Evolutionary conservation across 2,113 vertebrate genomes (phyloP).

Genomic region (Epinephelus moara): DNA sequence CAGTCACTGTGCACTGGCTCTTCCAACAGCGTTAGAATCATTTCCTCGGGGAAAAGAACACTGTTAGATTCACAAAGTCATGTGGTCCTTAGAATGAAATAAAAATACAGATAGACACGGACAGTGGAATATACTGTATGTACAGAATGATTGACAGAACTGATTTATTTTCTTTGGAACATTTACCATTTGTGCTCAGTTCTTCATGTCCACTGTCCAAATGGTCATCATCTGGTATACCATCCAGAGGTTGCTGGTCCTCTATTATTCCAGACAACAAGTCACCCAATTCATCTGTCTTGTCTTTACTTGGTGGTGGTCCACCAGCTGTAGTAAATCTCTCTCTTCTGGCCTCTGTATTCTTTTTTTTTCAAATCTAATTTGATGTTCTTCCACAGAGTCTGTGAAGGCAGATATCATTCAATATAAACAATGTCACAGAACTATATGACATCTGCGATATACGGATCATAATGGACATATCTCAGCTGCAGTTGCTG

Average conservation of each 20-base stretch:
- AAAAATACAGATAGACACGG: too few relatives aligned
- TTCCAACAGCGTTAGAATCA: background rate
- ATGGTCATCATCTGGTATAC: too few relatives aligned
- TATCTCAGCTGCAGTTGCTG: background rate
- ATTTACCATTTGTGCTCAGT: background rate
- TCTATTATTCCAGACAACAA: background rate
- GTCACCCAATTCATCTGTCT: background rate
- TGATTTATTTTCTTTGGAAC: too few relatives aligned
- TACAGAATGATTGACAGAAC: too few relatives aligned
- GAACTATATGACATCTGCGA: background rate
- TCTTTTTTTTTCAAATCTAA: too few relatives aligned
- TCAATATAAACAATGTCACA: background rate
- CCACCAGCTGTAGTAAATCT: background rate
- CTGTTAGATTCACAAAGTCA: background rate
- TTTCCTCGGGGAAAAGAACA: background rate
- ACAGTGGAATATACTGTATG: too few relatives aligned
- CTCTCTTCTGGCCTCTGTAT: too few relatives aligned
- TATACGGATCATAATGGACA: background rate
- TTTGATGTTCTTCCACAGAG: background rate
- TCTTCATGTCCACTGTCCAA: background rate
- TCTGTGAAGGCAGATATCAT: background rate
- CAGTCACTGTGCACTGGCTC: background rate
- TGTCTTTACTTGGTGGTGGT: background rate
- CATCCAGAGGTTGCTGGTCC: background rate
- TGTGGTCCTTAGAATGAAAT: too few relatives aligned